Evolutionary conservation across 2,888 invertebrate genomes (phyloP).

Genomic region (Hypselothyrea guttata): DNA sequence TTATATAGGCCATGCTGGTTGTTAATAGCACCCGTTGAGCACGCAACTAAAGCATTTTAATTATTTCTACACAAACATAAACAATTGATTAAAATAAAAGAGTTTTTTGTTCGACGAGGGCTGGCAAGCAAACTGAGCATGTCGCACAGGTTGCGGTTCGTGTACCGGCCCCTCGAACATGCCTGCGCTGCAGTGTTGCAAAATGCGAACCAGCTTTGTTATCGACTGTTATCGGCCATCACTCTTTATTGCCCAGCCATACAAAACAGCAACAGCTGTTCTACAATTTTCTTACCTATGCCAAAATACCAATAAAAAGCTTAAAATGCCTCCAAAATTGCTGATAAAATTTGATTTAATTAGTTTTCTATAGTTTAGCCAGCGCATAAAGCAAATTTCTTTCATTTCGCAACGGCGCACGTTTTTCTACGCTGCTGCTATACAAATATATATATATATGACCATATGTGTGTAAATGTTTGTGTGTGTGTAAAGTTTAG

Average conservation of each 20-base stretch:
- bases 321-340: no score
- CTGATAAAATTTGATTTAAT: no score
- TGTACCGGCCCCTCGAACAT: conserved; percentile 3
- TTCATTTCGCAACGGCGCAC: conserved; percentile 46
- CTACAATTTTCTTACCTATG: no score
- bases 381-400: no score
- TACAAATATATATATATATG: conserved; percentile 16
- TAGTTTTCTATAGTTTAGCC: no score
- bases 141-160: conserved; percentile 40
- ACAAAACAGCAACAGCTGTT: conserved; percentile 32
- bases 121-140: conserved; percentile 39
- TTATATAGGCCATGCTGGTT: conserved; percentile 88
- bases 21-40: conserved; percentile 31
- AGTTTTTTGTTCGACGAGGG: conserved; percentile 54
- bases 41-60: conserved; percentile 55
- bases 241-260: neutral
- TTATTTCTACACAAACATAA: conserved; percentile 49
- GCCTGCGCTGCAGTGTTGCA: no score
- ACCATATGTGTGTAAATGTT: no score
- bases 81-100: conserved; percentile 55
- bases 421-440: conserved; percentile 28
- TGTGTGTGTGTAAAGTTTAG: conserved; percentile 12
- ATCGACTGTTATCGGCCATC: neutral
- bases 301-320: no score
- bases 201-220: neutral